phyloP scores from a whole-genome alignment of 1,140 invertebrate species.

The Acromyrmex charruanus region DNA sequence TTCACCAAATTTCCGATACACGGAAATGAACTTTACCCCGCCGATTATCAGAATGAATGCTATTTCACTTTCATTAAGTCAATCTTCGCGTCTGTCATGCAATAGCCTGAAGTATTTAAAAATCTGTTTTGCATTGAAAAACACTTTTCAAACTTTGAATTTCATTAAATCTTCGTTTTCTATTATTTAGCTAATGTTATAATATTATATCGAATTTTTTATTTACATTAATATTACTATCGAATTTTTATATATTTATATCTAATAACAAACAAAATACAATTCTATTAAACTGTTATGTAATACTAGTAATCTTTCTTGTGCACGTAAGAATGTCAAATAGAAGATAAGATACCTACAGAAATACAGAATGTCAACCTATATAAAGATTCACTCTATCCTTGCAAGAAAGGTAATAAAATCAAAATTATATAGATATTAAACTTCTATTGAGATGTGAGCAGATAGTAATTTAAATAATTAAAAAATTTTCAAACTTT shows the following conservation, averaged over 20 bases:
- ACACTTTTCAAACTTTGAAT: background rate
- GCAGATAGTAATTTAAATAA: too few species aligned
- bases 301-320: background rate
- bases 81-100: conserved; percentile 25
- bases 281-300: background rate
- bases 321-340: background rate
- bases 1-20: conserved; percentile 6
- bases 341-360: background rate
- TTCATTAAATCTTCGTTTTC: background rate
- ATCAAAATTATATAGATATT: too few species aligned
- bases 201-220: background rate
- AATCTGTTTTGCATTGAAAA: conserved; percentile 1
- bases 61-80: conserved; percentile 38
- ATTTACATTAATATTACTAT: background rate
- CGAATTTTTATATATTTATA: background rate
- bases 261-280: background rate
- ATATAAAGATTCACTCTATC: too few species aligned
- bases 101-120: conserved; percentile 1
- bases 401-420: too few species aligned
- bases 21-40: conserved; percentile 47
- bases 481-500: too few species aligned
- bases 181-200: background rate
- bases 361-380: too few species aligned
- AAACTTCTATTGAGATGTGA: too few species aligned
- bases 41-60: conserved; percentile 29